Conservation (phyloP, 1,140 invertebrate species). For the Belonocnema kinseyi region DNA sequence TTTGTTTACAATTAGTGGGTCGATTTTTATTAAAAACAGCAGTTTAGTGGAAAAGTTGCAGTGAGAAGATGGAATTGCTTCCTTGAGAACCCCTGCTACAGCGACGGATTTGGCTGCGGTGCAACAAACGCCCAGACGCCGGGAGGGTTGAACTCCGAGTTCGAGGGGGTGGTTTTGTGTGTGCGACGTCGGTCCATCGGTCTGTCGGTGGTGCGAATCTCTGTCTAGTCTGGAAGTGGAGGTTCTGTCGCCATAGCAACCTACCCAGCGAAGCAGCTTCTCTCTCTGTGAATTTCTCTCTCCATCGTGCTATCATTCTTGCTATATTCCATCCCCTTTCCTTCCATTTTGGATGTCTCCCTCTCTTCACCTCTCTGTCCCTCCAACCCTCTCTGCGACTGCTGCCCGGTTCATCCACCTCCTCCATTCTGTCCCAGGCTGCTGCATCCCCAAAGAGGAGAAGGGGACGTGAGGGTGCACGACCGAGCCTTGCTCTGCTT, state of each 20-base stretch:
- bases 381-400: conserved; percentile 49
- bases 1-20: background rate
- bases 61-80: conserved; percentile 5
- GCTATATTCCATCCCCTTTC: conserved; percentile 34
- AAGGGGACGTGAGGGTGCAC: conserved; percentile 41
- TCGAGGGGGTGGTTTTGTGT: conserved; percentile 61
- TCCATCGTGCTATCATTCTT: conserved; percentile 42
- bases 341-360: conserved; percentile 35
- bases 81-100: conserved; percentile 66
- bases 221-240: conserved; percentile 70
- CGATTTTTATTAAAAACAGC: background rate
- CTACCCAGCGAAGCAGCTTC: conserved; percentile 73
- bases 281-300: conserved; percentile 39
- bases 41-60: background rate
- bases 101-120: conserved; percentile 64
- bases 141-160: conserved; percentile 54
- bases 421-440: conserved; percentile 66
- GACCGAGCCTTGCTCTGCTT: conserved; percentile 53
- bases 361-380: conserved; percentile 31
- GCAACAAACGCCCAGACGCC: conserved; percentile 72
- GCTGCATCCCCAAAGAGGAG: conserved; percentile 60
- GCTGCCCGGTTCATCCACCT: conserved; percentile 74
- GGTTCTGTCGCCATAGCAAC: conserved; percentile 72
- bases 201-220: conserved; percentile 68
- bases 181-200: conserved; percentile 52